Conservation (phyloP, 2,797 vertebrate genomes). For the Paguma larvata region DNA sequence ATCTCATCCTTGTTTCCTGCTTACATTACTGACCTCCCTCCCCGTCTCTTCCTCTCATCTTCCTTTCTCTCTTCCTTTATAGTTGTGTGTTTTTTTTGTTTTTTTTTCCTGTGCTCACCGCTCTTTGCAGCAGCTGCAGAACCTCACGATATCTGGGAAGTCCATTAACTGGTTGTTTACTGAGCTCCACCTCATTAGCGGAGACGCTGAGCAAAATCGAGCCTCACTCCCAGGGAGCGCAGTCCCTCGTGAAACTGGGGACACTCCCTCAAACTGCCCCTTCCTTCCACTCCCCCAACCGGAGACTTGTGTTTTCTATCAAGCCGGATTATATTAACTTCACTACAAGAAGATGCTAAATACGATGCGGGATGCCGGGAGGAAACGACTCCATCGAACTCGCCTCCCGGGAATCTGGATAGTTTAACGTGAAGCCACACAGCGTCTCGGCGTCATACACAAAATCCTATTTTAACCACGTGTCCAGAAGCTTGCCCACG, state of each 20-base stretch:
- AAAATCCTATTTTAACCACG: background rate
- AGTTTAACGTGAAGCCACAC: background rate
- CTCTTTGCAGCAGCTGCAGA: conserved; percentile 79
- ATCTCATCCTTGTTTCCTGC: conserved; percentile 60
- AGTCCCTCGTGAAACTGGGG: background rate
- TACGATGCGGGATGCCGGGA: background rate
- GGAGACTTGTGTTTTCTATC: background rate
- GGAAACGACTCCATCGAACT: conserved; percentile 43
- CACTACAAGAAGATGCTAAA: conserved; percentile 36
- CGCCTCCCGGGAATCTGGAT: background rate
- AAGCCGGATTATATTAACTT: conserved; percentile 20
- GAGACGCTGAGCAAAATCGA: conserved; percentile 60
- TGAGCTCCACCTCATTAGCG: conserved; percentile 51
- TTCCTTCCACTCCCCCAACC: background rate
- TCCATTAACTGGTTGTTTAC: conserved; percentile 80
- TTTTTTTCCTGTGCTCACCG: conserved; percentile 7
- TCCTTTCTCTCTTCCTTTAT: conserved; percentile 73
- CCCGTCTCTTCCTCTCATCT: conserved; percentile 49
- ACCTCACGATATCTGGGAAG: conserved; percentile 79
- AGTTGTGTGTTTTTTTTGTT: background rate
- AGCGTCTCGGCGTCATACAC: background rate
- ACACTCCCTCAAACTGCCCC: background rate
- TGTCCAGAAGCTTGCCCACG: conserved; percentile 3
- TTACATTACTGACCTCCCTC: background rate
- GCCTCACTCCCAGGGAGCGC: background rate